These are phyloP conservation scores for Quadroppia sp. DNA, from an alignment of 2,888 invertebrate genomes.

Conservation along the genomic window DNA sequence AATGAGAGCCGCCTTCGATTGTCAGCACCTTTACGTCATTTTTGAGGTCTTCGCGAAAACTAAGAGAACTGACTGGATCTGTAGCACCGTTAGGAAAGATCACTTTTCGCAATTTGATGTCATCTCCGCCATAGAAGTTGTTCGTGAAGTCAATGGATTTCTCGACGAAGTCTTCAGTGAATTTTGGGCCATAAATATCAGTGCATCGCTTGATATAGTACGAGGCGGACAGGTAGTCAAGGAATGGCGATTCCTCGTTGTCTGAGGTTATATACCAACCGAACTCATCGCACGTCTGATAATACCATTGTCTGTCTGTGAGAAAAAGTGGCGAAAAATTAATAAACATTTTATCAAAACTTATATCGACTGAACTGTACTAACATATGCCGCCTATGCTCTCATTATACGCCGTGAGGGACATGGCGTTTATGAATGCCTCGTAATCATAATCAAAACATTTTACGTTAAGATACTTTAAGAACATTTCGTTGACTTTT, in stretches of 20 bases:
- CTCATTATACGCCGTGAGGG: no score
- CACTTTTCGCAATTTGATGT: slow-evolving; percentile 66
- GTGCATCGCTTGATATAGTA: slow-evolving; percentile 75
- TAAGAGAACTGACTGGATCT: slow-evolving; percentile 62
- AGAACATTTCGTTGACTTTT: slow-evolving; percentile 65
- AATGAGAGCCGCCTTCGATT: slow-evolving; percentile 69
- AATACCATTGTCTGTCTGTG: slow-evolving; percentile 76
- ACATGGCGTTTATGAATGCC: slow-evolving; percentile 66
- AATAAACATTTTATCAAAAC: slow-evolving; percentile 52
- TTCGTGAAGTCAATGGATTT: slow-evolving; percentile 68
- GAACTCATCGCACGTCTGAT: slow-evolving; percentile 93
- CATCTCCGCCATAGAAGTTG: slow-evolving; percentile 66
- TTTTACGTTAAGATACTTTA: slow-evolving; percentile 63
- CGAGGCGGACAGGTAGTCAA: slow-evolving; percentile 67
- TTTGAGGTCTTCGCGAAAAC: slow-evolving; percentile 52
- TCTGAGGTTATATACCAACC: slow-evolving; percentile 89
- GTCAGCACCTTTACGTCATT: slow-evolving; percentile 53
- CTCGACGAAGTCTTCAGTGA: slow-evolving; percentile 61
- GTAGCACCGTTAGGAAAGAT: slow-evolving; percentile 82
- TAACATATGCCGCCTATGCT: no score
- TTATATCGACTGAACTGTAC: slow-evolving; percentile 59
- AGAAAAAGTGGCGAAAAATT: background rate
- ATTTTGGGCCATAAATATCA: slow-evolving; percentile 64
- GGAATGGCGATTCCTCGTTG: slow-evolving; percentile 64
- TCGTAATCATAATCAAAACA: slow-evolving; percentile 80